Conservation (phyloP, 2,888 invertebrate species). For the Neoascia interrupta region DNA sequence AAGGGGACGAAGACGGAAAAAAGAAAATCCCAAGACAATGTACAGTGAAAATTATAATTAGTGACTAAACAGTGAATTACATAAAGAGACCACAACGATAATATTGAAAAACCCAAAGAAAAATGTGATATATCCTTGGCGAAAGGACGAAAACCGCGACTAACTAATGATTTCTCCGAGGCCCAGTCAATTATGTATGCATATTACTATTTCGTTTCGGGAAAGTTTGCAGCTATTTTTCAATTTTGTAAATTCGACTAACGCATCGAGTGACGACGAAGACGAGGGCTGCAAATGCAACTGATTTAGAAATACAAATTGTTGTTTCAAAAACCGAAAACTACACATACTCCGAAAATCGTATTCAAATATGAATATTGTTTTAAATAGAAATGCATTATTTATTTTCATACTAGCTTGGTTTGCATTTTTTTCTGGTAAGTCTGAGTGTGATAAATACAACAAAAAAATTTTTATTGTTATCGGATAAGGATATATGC, state of each 20-base stretch:
- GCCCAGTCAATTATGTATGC: slow-evolving; percentile 68
- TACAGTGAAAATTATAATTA: slow-evolving; percentile 56
- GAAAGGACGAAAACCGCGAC: slow-evolving; percentile 18
- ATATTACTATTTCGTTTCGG: slow-evolving; percentile 60
- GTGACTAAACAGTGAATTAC: slow-evolving; percentile 44
- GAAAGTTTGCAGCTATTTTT: slow-evolving; percentile 57
- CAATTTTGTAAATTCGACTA: slow-evolving; percentile 52
- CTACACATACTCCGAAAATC: slow-evolving; percentile 36
- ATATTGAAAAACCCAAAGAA: slow-evolving; percentile 34
- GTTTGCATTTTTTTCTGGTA: slow-evolving; percentile 68
- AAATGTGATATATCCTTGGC: slow-evolving; percentile 51
- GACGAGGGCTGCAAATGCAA: slow-evolving; percentile 37
- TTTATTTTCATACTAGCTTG: slow-evolving; percentile 67
- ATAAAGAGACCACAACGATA: slow-evolving; percentile 41
- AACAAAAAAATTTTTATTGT: too few species aligned
- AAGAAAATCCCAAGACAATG: too few species aligned
- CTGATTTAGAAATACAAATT: slow-evolving; percentile 36
- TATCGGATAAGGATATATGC: background rate
- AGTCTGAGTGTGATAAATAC: slow-evolving; percentile 30
- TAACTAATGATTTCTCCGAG: slow-evolving; percentile 59
- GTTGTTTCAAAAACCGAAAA: slow-evolving; percentile 34
- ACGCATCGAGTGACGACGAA: slow-evolving; percentile 42
- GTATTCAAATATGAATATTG: slow-evolving; percentile 66
- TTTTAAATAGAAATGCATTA: slow-evolving; percentile 67
- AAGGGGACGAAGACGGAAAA: too few species aligned